These are phyloP conservation scores for Chelon labrosus DNA, from an alignment of 2,797 vertebrate genomes.

Conservation along the genomic window DNA sequence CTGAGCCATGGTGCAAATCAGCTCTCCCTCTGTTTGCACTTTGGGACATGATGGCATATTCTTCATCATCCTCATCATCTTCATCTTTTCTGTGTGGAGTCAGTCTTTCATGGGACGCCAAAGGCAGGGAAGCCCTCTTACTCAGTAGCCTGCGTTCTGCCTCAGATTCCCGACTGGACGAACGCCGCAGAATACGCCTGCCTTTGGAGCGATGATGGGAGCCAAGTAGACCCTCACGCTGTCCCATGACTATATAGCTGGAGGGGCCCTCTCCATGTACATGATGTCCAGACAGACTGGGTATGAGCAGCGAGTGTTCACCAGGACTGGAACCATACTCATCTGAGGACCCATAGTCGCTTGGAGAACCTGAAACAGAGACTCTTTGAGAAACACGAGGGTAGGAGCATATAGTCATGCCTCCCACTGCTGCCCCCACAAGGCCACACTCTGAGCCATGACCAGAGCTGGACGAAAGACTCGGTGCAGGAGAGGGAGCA, in stretches of 20 bases:
- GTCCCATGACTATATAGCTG: slow-evolving; percentile 88
- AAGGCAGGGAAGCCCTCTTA: slow-evolving; percentile 86
- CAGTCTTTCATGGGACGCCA: slow-evolving; percentile 76
- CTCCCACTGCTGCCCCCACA: slow-evolving; percentile 83
- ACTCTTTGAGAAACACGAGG: slow-evolving; percentile 85
- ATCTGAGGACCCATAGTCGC: slow-evolving; percentile 90
- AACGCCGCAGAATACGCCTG: slow-evolving; percentile 81
- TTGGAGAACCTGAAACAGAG: slow-evolving; percentile 86
- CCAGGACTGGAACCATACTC: slow-evolving; percentile 90
- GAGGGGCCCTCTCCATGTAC: slow-evolving; percentile 76
- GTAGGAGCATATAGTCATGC: slow-evolving; percentile 85
- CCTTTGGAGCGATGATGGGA: slow-evolving; percentile 83
- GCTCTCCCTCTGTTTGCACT: slow-evolving; percentile 75
- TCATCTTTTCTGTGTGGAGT: slow-evolving; percentile 77
- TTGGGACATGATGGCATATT: slow-evolving; percentile 88
- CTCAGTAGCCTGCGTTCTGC: slow-evolving; percentile 83
- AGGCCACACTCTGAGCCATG: slow-evolving; percentile 88
- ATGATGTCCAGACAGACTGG: slow-evolving; percentile 79
- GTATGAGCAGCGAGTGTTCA: slow-evolving; percentile 83
- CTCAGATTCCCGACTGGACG: slow-evolving; percentile 82
- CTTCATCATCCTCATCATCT: slow-evolving; percentile 85
- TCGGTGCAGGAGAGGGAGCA: slow-evolving; percentile 84
- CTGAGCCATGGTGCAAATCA: slow-evolving; percentile 66
- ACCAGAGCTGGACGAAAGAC: slow-evolving; percentile 87
- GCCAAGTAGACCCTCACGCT: slow-evolving; percentile 77